A percentile compares a stretch with the other conserved stretches of the same genome.
phyloP scores from a whole-genome alignment of 2,797 vertebrate species.

The Myotis findleyi region DNA sequence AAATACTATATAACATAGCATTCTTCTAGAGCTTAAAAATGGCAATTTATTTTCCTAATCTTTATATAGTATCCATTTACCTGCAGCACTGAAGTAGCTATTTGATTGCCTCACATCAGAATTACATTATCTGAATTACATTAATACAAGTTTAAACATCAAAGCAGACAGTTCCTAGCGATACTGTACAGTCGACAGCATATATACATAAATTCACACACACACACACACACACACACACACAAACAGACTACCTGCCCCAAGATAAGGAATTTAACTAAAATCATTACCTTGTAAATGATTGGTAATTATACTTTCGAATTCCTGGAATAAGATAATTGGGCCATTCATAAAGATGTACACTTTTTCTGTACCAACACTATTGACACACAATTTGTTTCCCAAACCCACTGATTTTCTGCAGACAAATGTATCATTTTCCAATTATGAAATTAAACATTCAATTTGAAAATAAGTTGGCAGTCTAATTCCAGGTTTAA shows the following conservation, averaged over 20 bases:
- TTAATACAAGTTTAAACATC: conserved; percentile 44
- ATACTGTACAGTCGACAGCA: not conserved
- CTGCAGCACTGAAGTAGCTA: not conserved
- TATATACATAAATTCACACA: conserved; percentile 8
- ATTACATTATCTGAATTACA: conserved; percentile 28
- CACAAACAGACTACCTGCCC: conserved; percentile 15
- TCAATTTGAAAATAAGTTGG: conserved; percentile 71
- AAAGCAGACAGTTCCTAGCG: not conserved
- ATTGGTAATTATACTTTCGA: conserved; percentile 76
- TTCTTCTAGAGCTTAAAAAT: not conserved
- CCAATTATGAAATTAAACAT: conserved; percentile 81
- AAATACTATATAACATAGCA: not conserved
- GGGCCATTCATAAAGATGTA: conserved; percentile 79
- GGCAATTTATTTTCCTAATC: not conserved
- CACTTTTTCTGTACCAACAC: conserved; percentile 72
- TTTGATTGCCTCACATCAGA: not conserved
- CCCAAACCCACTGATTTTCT: conserved; percentile 78
- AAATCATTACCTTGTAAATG: conserved; percentile 66
- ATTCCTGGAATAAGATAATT: conserved; percentile 72
- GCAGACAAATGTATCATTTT: conserved; percentile 77
- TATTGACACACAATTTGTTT: conserved; percentile 76
- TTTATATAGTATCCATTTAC: not conserved
- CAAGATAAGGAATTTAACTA: not conserved
- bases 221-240: conserved; percentile 53
- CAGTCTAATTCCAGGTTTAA: conserved; percentile 77